Percentiles rank a stretch among this genome's conserved stretches.
Evolutionary conservation across 2,888 invertebrate species (phyloP).

Genomic region (Archaeoteleia sp.): DNA sequence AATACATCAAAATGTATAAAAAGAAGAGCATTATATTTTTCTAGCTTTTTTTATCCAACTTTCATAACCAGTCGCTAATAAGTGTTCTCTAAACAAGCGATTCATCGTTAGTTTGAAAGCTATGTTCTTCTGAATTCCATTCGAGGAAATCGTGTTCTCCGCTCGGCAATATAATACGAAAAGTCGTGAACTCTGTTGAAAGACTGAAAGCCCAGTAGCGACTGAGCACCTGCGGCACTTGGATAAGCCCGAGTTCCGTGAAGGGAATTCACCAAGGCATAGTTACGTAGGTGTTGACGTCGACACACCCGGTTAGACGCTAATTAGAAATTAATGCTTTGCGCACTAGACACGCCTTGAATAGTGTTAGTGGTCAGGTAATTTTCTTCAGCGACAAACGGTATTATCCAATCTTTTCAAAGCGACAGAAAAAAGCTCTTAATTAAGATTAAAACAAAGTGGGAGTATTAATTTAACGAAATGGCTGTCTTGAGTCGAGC

Average conservation of each 20-base stretch:
- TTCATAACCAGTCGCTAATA: not conserved
- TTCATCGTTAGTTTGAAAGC: conserved; percentile 1
- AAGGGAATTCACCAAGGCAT: conserved; percentile 45
- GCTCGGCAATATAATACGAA: conserved; percentile 45
- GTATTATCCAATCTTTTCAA: conserved; percentile 27
- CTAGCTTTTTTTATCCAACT: not conserved
- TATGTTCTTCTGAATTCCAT: conserved; percentile 4
- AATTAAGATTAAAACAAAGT: conserved; percentile 39
- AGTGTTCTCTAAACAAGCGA: not conserved
- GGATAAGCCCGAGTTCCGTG: conserved; percentile 19
- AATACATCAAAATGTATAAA: too few relatives aligned
- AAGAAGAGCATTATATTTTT: too few relatives aligned
- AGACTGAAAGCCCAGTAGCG: conserved; percentile 38
- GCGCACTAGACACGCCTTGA: conserved; percentile 58
- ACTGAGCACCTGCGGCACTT: conserved; percentile 36
- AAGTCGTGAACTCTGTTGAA: conserved; percentile 53
- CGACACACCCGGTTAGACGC: conserved; percentile 58
- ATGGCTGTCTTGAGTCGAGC: conserved; percentile 9
- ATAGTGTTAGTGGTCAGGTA: conserved; percentile 61
- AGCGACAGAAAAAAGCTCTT: conserved; percentile 19
- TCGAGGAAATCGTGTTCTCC: conserved; percentile 3
- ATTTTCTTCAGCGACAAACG: conserved; percentile 39
- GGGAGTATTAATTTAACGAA: conserved; percentile 33
- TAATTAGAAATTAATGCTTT: conserved; percentile 70
- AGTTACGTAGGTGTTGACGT: conserved; percentile 57